Base-by-base conservation (phyloP, 2,888 invertebrate genomes). In the Plutella xylostella region DNA sequence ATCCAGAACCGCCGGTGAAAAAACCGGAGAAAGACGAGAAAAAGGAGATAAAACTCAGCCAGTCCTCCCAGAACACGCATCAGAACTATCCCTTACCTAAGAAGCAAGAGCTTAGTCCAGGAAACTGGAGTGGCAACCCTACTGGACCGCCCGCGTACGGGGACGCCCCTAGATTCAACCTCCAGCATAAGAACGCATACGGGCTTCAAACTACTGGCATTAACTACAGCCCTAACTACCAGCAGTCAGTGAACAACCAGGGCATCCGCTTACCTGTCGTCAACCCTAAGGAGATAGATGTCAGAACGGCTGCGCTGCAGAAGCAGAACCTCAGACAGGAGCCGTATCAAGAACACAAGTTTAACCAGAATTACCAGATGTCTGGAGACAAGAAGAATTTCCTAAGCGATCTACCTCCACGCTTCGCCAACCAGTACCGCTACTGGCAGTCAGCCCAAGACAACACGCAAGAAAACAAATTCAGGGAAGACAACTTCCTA, bases 221-320 rank as follows among this genome's bases (percentile, higher is more conserved):
- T 22, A 64, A 62, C 39, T 80, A 71, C 55, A 66, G 54, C 48
- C 45, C 49, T 2, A 52, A 57, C 2, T 47, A 57, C 0, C 54
- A 25, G 3, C 35, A 28, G 14, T 45, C 28, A 55, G 52, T 59
- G 31, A 65, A 58, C 53, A 65, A 59, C 28, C 72, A 65, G 49
- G 72, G 71, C 19, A 79, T 78, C 41, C 61, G 74, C 9, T 55
- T 85, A 9, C 80, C 85, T 0, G 85, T 85, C 0, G 85, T 85
- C 21, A 85, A 83, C 49, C 85, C 85, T 0, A 85, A 84, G 47
- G 85, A 85, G 54, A 85, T 85, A 2, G 85, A 85, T 55, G 82
- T 85, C 0, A 58, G 83, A n/a, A 72, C 82, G 0, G 85, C 79
- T 0, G 82, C 84, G 0, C 48, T 85, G 18, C 85, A 85, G 54